phyloP scores from a whole-genome alignment of 2,113 vertebrate genomes.

The Pseudonaja textilis region DNA sequence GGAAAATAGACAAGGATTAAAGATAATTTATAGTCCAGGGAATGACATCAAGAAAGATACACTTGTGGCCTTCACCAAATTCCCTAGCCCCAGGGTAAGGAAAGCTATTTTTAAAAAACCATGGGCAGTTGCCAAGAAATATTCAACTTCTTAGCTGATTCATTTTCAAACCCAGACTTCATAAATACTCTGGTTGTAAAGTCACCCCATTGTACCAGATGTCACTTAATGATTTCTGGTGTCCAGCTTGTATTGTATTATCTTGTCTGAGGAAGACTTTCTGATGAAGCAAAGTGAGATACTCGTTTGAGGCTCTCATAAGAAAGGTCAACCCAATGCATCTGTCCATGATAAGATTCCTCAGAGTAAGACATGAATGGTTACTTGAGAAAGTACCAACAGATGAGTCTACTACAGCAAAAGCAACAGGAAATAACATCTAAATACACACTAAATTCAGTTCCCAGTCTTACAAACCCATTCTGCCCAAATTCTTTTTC shows the following conservation, averaged over 20 bases:
- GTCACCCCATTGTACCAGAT: background rate
- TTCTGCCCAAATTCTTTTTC: background rate
- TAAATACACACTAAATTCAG: background rate
- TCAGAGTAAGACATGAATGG: background rate
- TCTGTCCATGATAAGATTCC: background rate
- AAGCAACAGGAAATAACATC: background rate
- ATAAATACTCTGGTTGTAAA: background rate
- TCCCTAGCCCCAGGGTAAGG: background rate
- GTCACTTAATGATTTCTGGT: background rate
- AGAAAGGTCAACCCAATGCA: background rate
- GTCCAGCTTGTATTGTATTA: background rate
- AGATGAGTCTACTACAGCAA: background rate
- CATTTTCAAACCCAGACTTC: background rate
- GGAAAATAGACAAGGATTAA: background rate
- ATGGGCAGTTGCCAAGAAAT: background rate
- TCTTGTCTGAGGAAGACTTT: background rate
- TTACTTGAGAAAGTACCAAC: background rate
- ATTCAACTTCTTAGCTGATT: background rate
- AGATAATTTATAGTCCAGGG: background rate
- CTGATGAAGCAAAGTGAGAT: background rate
- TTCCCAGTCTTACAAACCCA: background rate
- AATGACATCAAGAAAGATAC: background rate
- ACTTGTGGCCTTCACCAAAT: background rate
- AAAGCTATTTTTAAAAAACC: background rate
- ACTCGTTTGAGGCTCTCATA: background rate